Base-by-base conservation (phyloP, 1,140 invertebrate genomes). In the Diuraphis noxia region DNA sequence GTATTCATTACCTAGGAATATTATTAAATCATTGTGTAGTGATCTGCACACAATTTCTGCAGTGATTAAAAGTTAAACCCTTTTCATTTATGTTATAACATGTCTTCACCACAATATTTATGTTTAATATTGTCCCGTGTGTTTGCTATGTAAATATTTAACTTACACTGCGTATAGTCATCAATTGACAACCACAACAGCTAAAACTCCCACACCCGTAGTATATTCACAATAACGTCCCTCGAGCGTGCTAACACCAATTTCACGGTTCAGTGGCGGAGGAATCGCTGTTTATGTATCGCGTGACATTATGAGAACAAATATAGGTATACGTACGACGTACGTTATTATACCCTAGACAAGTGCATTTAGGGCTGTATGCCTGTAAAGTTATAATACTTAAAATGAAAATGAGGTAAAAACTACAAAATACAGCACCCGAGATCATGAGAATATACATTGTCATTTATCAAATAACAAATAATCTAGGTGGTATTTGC, bases 161-260 rank as follows among this genome's bases (percentile, higher is more conserved):
- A 79, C 77, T 46, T 82, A 36, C 9, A n/a, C 79, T 49, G 81
- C 77, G 17, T 49, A 81, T 88, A 91, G 89, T 82, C 89, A 91
- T 91, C 89, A 91, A 81, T 91, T 91, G 89, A 46, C 89, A 91
- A 91, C 89, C 89, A 91, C 89, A 91, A 81, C 43, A 38, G 43
- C 30, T 81, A 81, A 81, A 82, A 81, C 72, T 81, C 43, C 89
- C 89, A 38, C 72, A 91, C 72, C 43, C 88, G n/a, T 86, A 49
- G n/a, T 86, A 49, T 86, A 86, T 86, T 52, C 52, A 86, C 46
- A 49, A 84, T 84, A 84, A 86, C 46, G n/a, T 34, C 77, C 77
- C 56, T 25, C 34, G 23, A 82, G 89, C 89, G 43, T 91, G 89
- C 63, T 82, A 91, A 91, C 77, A 91, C 77, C 89, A 91, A 91